Conservation (phyloP, 1,140 invertebrate genomes). For the Penaeus chinensis region DNA sequence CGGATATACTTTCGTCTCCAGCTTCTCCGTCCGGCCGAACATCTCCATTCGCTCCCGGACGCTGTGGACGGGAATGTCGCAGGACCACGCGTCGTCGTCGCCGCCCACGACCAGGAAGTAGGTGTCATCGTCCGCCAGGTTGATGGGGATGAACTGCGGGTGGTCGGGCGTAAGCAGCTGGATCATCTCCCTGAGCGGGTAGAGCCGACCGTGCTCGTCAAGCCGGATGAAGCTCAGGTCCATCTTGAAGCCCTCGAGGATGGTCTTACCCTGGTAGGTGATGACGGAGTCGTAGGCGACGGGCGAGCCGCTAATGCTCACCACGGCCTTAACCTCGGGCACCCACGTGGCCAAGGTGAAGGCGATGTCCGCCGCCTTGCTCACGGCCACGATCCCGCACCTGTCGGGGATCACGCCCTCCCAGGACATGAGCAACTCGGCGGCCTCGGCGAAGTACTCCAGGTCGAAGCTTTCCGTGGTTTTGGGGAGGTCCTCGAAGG, state of each 20-base stretch:
- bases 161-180: neutral
- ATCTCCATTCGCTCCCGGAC: constrained; percentile 21
- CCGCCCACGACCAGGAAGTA: constrained; percentile 45
- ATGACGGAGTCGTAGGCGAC: constrained; percentile 25
- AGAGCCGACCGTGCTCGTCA: constrained; percentile 1
- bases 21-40: constrained; percentile 14
- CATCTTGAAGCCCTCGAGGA: constrained; percentile 36
- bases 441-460: constrained; percentile 54
- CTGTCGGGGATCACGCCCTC: constrained; percentile 34
- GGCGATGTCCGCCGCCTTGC: constrained; percentile 32
- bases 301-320: constrained; percentile 39
- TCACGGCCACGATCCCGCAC: constrained; percentile 48
- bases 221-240: neutral
- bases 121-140: constrained; percentile 44
- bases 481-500: constrained; percentile 41
- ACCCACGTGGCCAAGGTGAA: constrained; percentile 37
- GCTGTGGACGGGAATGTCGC: neutral
- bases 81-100: constrained; percentile 21
- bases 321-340: constrained; percentile 48
- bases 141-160: constrained; percentile 34
- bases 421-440: constrained; percentile 40
- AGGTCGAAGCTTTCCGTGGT: constrained; percentile 32
- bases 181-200: constrained; percentile 5
- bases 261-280: constrained; percentile 13
- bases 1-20: constrained; percentile 37